Evolutionary conservation across 2,888 invertebrate genomes (phyloP).

Genomic region (Agrochola litura): DNA sequence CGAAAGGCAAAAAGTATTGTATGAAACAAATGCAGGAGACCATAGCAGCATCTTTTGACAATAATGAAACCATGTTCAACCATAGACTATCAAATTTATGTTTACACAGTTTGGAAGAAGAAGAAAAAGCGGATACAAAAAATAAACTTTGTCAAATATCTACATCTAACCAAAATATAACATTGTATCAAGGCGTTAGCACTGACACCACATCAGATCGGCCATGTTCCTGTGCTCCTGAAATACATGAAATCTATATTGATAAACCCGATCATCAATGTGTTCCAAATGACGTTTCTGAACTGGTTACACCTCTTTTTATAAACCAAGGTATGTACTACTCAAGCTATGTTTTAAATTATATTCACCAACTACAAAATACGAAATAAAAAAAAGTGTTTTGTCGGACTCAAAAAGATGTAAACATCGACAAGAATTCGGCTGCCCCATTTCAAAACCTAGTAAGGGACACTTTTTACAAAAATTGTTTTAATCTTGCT

Average conservation of each 20-base stretch:
- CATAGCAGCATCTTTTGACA: constrained; percentile 1
- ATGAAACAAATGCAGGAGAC: constrained; percentile 36
- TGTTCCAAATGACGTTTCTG: constrained; percentile 63
- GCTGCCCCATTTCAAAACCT: too few relatives aligned
- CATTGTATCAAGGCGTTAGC: constrained; percentile 52
- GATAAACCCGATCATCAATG: constrained; percentile 60
- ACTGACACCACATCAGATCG: constrained; percentile 77
- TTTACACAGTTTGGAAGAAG: background rate
- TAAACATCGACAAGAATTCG: too few relatives aligned
- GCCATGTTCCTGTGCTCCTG: constrained; percentile 68
- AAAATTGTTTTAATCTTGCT: too few relatives aligned
- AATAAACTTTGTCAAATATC: constrained; percentile 52
- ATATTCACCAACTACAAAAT: background rate
- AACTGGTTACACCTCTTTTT: constrained; percentile 73
- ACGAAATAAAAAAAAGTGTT: too few relatives aligned
- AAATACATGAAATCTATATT: background rate
- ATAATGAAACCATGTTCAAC: background rate
- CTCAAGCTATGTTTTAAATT: background rate
- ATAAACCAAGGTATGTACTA: constrained; percentile 64
- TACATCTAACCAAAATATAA: constrained; percentile 2
- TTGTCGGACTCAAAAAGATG: too few relatives aligned
- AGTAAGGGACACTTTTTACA: too few relatives aligned
- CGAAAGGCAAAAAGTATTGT: constrained; percentile 48
- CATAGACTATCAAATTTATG: background rate
- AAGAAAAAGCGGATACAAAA: constrained; percentile 17